Conservation (phyloP, 2,888 invertebrate genomes). For the Drosophila melanosoma region DNA sequence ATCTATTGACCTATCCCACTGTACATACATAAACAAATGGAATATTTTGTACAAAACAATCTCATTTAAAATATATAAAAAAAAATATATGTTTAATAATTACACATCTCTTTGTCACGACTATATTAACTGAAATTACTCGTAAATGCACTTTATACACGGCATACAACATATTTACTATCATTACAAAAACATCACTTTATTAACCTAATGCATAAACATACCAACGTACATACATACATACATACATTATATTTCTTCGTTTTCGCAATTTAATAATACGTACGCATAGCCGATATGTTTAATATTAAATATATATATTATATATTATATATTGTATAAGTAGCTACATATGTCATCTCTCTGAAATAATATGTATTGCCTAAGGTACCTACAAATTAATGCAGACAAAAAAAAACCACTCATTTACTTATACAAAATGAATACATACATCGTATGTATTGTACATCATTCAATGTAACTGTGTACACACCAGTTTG, state of each 20-base stretch:
- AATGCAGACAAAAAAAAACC: conserved; percentile 59
- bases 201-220: conserved; percentile 1
- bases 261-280: conserved; percentile 40
- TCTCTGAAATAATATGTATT: conserved; percentile 69
- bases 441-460: conserved; percentile 27
- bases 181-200: conserved; percentile 11
- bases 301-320: conserved; percentile 29
- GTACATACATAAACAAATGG: conserved; percentile 41
- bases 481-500: conserved; percentile 61
- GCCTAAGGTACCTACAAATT: conserved; percentile 80
- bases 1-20: conserved; percentile 15
- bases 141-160: conserved; percentile 36
- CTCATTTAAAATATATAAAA: conserved; percentile 10
- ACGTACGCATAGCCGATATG: conserved; percentile 23
- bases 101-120: conserved; percentile 18
- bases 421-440: conserved; percentile 68
- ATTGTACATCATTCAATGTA: conserved; percentile 49
- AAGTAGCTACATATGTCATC: conserved; percentile 62
- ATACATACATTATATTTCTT: conserved; percentile 22
- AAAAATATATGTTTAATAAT: conserved; percentile 21
- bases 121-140: conserved; percentile 22
- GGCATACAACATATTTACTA: conserved; percentile 44
- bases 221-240: neutral
- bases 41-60: conserved; percentile 25
- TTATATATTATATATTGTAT: conserved; percentile 27